These are phyloP conservation scores for Rhinolophus sinicus DNA, from an alignment of 2,113 vertebrate species.

Conservation along the genomic window DNA sequence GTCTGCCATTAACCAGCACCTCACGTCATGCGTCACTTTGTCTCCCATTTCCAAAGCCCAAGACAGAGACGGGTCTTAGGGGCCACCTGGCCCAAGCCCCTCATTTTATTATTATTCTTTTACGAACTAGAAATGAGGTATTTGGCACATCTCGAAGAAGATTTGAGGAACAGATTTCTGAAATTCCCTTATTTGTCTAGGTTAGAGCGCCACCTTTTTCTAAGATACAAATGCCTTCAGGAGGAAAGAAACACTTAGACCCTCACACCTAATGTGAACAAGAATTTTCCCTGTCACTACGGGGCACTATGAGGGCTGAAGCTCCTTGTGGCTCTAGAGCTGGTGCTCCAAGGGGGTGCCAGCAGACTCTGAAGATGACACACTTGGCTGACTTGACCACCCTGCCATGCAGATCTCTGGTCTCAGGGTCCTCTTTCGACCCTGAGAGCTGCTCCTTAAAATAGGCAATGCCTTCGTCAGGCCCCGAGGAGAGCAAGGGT, in stretches of 20 bases:
- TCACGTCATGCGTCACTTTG: background rate
- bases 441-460: conserved; percentile 57
- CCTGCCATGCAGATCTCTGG: background rate
- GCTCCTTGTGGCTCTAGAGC: background rate
- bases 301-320: background rate
- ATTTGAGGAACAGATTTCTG: conserved; percentile 18
- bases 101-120: background rate
- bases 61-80: background rate
- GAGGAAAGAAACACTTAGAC: background rate
- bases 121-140: background rate
- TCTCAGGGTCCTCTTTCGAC: background rate
- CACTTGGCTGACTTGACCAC: background rate
- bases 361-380: background rate
- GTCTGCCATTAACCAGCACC: background rate
- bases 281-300: background rate
- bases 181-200: conserved; percentile 15
- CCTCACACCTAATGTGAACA: background rate
- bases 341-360: background rate
- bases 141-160: background rate
- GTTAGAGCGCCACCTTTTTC: conserved; percentile 17
- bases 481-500: conserved; percentile 31
- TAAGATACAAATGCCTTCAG: background rate
- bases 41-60: conserved; percentile 36
- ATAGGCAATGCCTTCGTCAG: conserved; percentile 56
- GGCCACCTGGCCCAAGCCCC: background rate